Evolutionary conservation across 2,888 invertebrate species (phyloP), one percentile per base, ranked within the genome.

Genomic region (Idaea aversata): DNA sequence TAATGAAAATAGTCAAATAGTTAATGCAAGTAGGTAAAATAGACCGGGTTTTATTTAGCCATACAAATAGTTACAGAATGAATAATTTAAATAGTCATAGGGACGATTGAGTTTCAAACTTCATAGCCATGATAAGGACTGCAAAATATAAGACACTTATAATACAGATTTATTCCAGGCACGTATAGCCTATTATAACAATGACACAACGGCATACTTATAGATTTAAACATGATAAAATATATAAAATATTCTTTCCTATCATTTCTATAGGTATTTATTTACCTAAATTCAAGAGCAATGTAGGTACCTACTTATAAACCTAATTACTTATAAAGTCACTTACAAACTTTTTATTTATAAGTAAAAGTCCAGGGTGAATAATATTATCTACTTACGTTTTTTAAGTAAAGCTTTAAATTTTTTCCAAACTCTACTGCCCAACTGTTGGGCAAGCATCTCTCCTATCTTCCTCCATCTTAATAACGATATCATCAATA

Each of bases 31-130:
- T 91, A 91, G 91, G 77, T 75, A 77, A 89, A 90, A 91, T 91
- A 92, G 87, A 85, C 92, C 90, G 90, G 92, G 88, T 92, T 90
- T 92, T 81, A 78, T 83, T 92, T 92, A 91, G 92, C 84, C 90
- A 91, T 91, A 91, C 90, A 88, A 83, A 85, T 91, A 91, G 89
- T 82, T 78, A 88, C 91, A 90, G 89, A 84, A 81, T 80, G 75
- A 85, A 85, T 85, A 88, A 85, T 86, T 88, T 90, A 90, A 87
- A 85, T 92, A 92, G 91, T 80, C 77, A 81, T 89, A 90, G 89
- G 89, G 84, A 75, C 68, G 76, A 72, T 77, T 77, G 82, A 82
- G 83, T 86, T 87, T 87, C 87, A 83, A 86, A 86, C 80, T 87
- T 80, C 78, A 74, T 72, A 67, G 68, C 58, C 59, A 65, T 25